Base-by-base conservation (phyloP, 2,888 invertebrate species). In the Nipponacmea schrenckii region DNA sequence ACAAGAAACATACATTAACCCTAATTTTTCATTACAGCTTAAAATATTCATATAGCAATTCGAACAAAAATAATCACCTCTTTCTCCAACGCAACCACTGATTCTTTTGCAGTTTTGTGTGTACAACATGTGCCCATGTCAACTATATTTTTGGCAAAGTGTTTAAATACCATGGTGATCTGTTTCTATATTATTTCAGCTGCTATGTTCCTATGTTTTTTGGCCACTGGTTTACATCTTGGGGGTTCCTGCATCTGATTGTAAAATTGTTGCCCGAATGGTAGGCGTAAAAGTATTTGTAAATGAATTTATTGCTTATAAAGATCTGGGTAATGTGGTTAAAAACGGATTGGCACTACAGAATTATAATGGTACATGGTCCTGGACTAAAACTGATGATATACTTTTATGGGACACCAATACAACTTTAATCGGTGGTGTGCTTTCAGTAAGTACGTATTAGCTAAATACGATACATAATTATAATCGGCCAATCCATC, bases 271-370 rank as follows among this genome's bases (percentile, higher is more conserved):
- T 0, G 96, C 93, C 0, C 91, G 92, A 44, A 91, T 97, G 15
- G 93, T 97, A 62, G 96, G 96, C 0, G 89, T 96, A 31, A 97
- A 97, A 90, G 95, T 94, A 0, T 93, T 96, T 20, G 92, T 96
- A 20, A 97, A 97, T 85, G 97, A 97, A 88, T 97, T 97, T 87
- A 94, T 96, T 0, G 97, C 97, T 0, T 97, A 96, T 86, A 91
- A 94, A 84, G 90, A 92, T 64, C 91, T 97, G 4, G 81, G 81
- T 0, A 72, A 71, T 50, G 80, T 85, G 0, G 80, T 79, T 39
- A 71, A 67, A 48, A 84, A 84, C 76, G 70, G 81, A 39, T 17
- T 70, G 14, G 56, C 70, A 4, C 67, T 73, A 10, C 39, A 66
- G 5, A 27, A 67, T 62, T 66, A 69, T 67, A 73, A 74, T 64